phyloP scores from a whole-genome alignment of 2,888 invertebrate species.

The Agelastica alni region DNA sequence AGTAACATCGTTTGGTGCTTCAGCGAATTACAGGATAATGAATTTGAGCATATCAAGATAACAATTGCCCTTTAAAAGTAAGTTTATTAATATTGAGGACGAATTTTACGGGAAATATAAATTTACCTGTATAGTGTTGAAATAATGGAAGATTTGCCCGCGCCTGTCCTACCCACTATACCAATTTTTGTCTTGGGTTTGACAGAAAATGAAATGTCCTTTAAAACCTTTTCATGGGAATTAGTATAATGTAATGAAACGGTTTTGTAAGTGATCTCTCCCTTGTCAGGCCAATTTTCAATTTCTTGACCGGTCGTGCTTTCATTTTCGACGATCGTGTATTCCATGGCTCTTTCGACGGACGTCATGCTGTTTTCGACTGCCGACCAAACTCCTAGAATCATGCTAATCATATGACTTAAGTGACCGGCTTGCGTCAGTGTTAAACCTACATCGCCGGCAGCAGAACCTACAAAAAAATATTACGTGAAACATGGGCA shows the following conservation, averaged over 20 bases:
- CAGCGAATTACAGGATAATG: too few relatives aligned
- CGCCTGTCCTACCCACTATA: conserved; percentile 82
- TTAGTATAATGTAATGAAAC: conserved; percentile 74
- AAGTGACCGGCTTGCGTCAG: conserved; percentile 60
- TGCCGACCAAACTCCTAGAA: conserved; percentile 82
- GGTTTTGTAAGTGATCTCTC: conserved; percentile 64
- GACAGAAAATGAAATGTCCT: conserved; percentile 68
- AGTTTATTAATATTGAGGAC: too few relatives aligned
- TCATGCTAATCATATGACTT: conserved; percentile 68
- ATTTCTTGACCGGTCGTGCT: conserved; percentile 56
- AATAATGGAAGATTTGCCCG: conserved; percentile 79
- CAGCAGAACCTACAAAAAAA: conserved; percentile 56
- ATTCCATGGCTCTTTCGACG: conserved; percentile 74
- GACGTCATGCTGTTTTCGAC: conserved; percentile 79
- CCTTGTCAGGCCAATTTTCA: conserved; percentile 72
- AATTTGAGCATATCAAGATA: too few relatives aligned
- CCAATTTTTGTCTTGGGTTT: conserved; percentile 74
- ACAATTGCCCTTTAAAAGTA: too few relatives aligned
- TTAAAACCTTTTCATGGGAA: conserved; percentile 68
- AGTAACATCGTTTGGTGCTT: too few relatives aligned
- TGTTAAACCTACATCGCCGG: conserved; percentile 58
- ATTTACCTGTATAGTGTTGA: conserved; percentile 69
- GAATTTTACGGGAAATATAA: too few relatives aligned
- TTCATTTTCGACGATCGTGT: conserved; percentile 57
- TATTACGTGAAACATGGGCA: too few relatives aligned